phyloP scores from a whole-genome alignment of 2,888 invertebrate genomes.

The Patella pellucida region DNA sequence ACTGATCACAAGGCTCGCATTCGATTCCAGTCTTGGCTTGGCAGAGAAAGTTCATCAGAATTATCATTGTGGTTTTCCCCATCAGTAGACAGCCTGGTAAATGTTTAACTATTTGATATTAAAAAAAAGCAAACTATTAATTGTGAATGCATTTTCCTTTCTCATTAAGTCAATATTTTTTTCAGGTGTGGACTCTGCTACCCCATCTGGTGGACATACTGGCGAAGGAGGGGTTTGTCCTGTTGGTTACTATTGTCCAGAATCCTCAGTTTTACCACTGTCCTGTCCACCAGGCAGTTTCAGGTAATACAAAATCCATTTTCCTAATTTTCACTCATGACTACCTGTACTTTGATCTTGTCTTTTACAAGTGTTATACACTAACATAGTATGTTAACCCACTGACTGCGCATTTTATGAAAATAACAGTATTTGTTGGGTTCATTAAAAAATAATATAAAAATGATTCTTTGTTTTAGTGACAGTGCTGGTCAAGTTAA shows the following conservation, averaged over 20 bases:
- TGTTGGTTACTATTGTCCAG: slow-evolving; percentile 62
- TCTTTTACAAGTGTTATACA: no score
- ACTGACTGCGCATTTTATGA: no score
- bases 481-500: slow-evolving; percentile 48
- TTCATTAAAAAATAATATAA: no score
- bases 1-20: no score
- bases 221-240: slow-evolving; percentile 65
- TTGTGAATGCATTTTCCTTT: not conserved
- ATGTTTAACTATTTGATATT: not conserved
- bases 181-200: slow-evolving; percentile 61
- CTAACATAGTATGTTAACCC: no score
- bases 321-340: not conserved
- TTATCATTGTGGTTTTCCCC: no score
- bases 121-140: no score
- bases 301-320: slow-evolving; percentile 42
- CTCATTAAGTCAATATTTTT: slow-evolving; percentile 14
- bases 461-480: slow-evolving; percentile 41
- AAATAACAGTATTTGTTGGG: no score
- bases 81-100: not conserved
- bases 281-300: slow-evolving; percentile 63
- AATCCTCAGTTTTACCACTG: slow-evolving; percentile 51
- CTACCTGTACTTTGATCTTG: no score
- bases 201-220: slow-evolving; percentile 59
- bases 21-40: no score
- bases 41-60: no score